These are phyloP conservation scores for Trissolcus basalis DNA, from an alignment of 1,140 invertebrate genomes.

Conservation along the genomic window DNA sequence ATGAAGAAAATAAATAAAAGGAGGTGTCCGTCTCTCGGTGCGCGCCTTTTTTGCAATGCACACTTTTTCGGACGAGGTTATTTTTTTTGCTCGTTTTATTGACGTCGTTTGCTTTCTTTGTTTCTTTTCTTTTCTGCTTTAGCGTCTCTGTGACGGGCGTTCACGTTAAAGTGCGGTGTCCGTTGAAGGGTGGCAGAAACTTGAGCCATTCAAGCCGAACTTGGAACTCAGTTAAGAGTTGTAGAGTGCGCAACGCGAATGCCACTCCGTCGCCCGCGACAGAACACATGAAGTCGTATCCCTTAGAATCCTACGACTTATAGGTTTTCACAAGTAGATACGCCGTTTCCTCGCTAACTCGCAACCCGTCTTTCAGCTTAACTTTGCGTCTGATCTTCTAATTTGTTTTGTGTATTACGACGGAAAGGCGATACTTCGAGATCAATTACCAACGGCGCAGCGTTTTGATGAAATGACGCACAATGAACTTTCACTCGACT, in stretches of 20 bases:
- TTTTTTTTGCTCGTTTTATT: slow-evolving; percentile 1
- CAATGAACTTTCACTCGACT: no score
- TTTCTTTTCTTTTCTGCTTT: slow-evolving; percentile 38
- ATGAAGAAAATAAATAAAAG: slow-evolving; percentile 18
- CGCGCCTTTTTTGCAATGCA: slow-evolving; percentile 34
- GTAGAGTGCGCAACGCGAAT: slow-evolving; percentile 59
- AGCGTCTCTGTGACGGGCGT: slow-evolving; percentile 36
- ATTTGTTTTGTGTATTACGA: slow-evolving; percentile 14
- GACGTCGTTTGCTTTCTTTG: slow-evolving; percentile 11
- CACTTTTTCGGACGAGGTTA: slow-evolving; percentile 18
- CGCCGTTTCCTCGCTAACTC: slow-evolving; percentile 24
- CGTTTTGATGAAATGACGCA: background rate
- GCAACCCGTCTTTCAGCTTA: slow-evolving; percentile 44
- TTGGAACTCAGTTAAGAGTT: slow-evolving; percentile 61
- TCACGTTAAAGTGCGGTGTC: slow-evolving; percentile 60
- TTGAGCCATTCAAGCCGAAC: slow-evolving; percentile 59
- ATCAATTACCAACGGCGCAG: background rate
- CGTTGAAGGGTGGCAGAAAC: slow-evolving; percentile 59
- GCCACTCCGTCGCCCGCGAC: slow-evolving; percentile 60
- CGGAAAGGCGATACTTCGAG: background rate
- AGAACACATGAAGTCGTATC: slow-evolving; percentile 50
- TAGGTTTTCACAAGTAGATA: slow-evolving; percentile 53
- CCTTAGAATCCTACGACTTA: slow-evolving; percentile 28
- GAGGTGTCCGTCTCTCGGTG: slow-evolving; percentile 28
- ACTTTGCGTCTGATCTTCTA: slow-evolving; percentile 17